These are phyloP conservation scores for Phocides pigmalion DNA, from an alignment of 1,140 invertebrate species.

Conservation along the genomic window DNA sequence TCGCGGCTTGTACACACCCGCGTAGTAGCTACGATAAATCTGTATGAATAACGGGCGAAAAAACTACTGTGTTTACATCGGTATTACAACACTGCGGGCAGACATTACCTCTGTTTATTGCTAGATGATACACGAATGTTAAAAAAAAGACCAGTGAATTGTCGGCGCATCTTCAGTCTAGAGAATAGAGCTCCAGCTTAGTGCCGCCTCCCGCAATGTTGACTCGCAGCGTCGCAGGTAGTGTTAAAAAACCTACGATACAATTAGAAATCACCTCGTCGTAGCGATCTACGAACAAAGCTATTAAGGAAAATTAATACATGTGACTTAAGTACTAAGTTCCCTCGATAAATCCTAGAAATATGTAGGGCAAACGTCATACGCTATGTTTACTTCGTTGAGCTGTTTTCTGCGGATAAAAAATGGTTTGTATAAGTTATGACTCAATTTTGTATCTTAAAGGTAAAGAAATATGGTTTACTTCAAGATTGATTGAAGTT, in stretches of 20 bases:
- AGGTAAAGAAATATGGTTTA: slow-evolving; percentile 33
- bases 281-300: neutral
- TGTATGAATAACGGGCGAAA: too few relatives aligned
- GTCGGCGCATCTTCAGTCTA: too few relatives aligned
- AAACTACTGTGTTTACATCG: too few relatives aligned
- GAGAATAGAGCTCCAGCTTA: too few relatives aligned
- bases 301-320: slow-evolving; percentile 32
- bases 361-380: slow-evolving; percentile 38
- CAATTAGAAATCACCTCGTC: slow-evolving; percentile 11
- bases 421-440: slow-evolving; percentile 16
- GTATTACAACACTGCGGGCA: too few relatives aligned
- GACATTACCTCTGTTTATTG: too few relatives aligned
- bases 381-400: slow-evolving; percentile 37
- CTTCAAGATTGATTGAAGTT: slow-evolving; percentile 15
- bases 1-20: too few relatives aligned
- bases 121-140: too few relatives aligned
- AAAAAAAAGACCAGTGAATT: too few relatives aligned
- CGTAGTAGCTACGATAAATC: too few relatives aligned
- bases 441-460: slow-evolving; percentile 31
- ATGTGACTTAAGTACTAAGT: slow-evolving; percentile 34
- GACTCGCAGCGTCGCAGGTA: too few relatives aligned
- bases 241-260: slow-evolving; percentile 19
- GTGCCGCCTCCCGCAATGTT: too few relatives aligned
- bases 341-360: slow-evolving; percentile 37
- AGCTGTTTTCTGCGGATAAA: slow-evolving; percentile 36